Conservation (phyloP, 53 echinoderm and acorn worm species). For the Echinarachnius parma region DNA sequence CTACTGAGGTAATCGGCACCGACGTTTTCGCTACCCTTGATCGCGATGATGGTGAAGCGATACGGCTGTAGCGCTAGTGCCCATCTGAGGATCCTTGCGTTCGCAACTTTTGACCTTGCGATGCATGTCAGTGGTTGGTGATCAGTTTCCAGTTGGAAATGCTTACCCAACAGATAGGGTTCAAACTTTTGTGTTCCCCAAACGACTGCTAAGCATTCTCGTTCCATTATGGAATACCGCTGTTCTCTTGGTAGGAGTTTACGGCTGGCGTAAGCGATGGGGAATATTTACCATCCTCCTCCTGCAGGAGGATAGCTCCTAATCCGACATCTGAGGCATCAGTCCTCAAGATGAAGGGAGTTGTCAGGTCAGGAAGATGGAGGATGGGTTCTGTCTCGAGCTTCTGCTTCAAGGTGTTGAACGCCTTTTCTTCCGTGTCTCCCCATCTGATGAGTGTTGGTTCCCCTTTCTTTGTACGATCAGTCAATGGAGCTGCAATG, state of each 20-base stretch:
- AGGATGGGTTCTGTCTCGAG: neutral
- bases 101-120: conserved; percentile 4
- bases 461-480: no score
- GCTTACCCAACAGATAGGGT: conserved; percentile 6
- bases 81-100: conserved; percentile 6
- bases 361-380: neutral
- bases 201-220: conserved; percentile 7
- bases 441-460: no score
- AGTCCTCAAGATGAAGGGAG: conserved; percentile 2
- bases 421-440: no score
- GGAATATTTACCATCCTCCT: conserved; percentile 3
- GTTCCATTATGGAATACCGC: conserved; percentile 17
- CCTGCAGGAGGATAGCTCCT: conserved; percentile 13
- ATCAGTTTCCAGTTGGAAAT: conserved; percentile 15
- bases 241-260: conserved; percentile 20
- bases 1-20: conserved; percentile 33
- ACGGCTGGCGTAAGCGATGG: conserved; percentile 18
- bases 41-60: conserved; percentile 3
- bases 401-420: no score
- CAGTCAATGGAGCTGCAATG: no score
- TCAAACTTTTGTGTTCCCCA: conserved; percentile 27
- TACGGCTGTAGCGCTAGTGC: conserved; percentile 13
- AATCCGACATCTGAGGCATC: conserved; percentile 12
- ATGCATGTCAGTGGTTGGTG: conserved; percentile 18
- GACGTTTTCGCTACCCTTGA: conserved; percentile 8